Conservation (phyloP, 2,113 vertebrate species). For the Pachypanchax playfairii region DNA sequence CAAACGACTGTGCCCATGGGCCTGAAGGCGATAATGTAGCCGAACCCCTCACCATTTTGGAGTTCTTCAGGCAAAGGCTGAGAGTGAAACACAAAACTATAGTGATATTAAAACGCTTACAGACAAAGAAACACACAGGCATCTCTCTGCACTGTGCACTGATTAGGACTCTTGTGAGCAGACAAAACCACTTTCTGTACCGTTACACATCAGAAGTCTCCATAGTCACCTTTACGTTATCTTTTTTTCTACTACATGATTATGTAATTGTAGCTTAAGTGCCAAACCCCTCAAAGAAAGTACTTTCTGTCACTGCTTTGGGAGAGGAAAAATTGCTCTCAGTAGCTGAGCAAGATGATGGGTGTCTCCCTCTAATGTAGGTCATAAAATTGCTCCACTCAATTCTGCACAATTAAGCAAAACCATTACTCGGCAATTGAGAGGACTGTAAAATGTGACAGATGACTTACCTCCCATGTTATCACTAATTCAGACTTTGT, state of each 20-base stretch:
- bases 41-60: conserved; percentile 94
- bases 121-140: conserved; percentile 73
- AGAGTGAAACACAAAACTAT: conserved; percentile 83
- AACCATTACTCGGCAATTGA: conserved; percentile 67
- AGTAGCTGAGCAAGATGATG: conserved; percentile 44
- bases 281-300: conserved; percentile 47
- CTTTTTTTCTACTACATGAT: conserved; percentile 27
- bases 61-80: conserved; percentile 94
- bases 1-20: conserved; percentile 84
- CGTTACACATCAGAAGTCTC: conserved; percentile 15
- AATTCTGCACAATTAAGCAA: conserved; percentile 83
- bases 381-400: conserved; percentile 74
- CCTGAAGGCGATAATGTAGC: conserved; percentile 93
- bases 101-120: conserved; percentile 87
- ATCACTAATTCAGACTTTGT: conserved; percentile 97
- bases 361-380: conserved; percentile 49
- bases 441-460: conserved; percentile 77
- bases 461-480: conserved; percentile 97
- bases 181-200: conserved; percentile 15
- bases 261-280: conserved; percentile 54
- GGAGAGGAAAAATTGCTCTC: conserved; percentile 58
- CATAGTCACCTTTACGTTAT: conserved; percentile 23
- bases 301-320: conserved; percentile 53
- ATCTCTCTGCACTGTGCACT: conserved; percentile 45
- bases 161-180: conserved; percentile 14